phyloP scores from a whole-genome alignment of 1,140 invertebrate genomes.

The Chlorops oryzae region DNA sequence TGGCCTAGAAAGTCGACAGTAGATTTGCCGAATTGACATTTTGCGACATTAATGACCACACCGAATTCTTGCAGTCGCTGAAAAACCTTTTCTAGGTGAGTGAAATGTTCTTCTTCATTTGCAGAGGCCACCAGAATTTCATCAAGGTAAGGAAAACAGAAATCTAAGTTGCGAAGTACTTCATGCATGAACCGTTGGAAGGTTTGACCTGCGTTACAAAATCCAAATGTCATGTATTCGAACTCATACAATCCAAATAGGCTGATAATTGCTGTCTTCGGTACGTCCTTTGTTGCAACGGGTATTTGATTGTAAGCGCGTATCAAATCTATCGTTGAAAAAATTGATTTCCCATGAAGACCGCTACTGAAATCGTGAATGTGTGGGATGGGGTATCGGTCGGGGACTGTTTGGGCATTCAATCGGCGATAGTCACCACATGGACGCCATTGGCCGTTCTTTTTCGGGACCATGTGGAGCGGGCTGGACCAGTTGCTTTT shows the following conservation, averaged over 20 bases:
- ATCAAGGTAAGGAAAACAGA: constrained; percentile 44
- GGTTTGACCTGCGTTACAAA: constrained; percentile 39
- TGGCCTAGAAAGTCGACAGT: constrained; percentile 29
- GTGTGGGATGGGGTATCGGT: constrained; percentile 50
- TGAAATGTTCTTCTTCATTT: constrained; percentile 26
- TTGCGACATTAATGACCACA: constrained; percentile 24
- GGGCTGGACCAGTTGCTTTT: constrained; percentile 47
- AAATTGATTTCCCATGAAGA: too few relatives aligned
- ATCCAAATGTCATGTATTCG: constrained; percentile 39
- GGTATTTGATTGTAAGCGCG: constrained; percentile 51
- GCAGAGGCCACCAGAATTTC: constrained; percentile 51
- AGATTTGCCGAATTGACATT: constrained; percentile 27
- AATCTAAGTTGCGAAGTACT: constrained; percentile 39
- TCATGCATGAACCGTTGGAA: constrained; percentile 52
- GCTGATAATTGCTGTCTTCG: constrained; percentile 41
- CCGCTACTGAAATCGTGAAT: constrained; percentile 5
- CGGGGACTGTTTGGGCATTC: constrained; percentile 38
- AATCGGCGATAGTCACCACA: constrained; percentile 49
- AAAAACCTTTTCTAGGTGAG: constrained; percentile 28
- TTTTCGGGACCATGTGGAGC: constrained; percentile 45
- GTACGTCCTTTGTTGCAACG: constrained; percentile 29
- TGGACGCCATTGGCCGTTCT: constrained; percentile 32
- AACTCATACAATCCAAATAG: constrained; percentile 48
- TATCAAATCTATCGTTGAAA: background rate
- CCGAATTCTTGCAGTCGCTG: constrained; percentile 25